Evolutionary conservation across 1,140 invertebrate species (phyloP).

Genomic region (Metaphire vulgaris): DNA sequence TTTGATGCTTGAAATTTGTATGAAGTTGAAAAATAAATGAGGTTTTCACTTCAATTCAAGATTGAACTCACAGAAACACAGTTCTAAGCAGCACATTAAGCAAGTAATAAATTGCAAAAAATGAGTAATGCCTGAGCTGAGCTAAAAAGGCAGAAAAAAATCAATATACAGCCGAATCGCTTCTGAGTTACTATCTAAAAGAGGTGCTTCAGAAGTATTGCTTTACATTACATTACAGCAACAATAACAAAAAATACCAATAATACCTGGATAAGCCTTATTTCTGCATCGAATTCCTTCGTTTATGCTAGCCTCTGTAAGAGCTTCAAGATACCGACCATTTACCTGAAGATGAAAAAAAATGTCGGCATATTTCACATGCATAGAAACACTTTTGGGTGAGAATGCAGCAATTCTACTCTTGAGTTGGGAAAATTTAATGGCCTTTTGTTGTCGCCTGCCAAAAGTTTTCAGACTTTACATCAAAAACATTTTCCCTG

Average conservation of each 20-base stretch:
- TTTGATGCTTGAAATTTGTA: no score
- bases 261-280: not conserved
- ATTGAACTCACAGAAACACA: no score
- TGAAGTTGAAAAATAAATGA: no score
- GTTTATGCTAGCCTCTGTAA: not conserved
- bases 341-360: not conserved
- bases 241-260: not conserved
- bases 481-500: not conserved
- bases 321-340: not conserved
- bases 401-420: not conserved
- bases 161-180: no score
- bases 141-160: no score
- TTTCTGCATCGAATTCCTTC: not conserved
- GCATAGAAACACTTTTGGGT: not conserved
- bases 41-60: no score
- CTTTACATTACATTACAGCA: not conserved
- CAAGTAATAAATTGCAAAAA: no score
- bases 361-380: not conserved
- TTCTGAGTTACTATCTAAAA: no score
- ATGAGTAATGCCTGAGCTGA: no score
- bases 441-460: not conserved
- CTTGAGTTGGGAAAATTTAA: no score
- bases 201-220: no score
- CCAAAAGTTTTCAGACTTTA: not conserved
- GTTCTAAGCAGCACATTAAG: no score